These are phyloP conservation scores for Papilio gigon DNA, from an alignment of 2,888 invertebrate species.

Conservation along the genomic window DNA sequence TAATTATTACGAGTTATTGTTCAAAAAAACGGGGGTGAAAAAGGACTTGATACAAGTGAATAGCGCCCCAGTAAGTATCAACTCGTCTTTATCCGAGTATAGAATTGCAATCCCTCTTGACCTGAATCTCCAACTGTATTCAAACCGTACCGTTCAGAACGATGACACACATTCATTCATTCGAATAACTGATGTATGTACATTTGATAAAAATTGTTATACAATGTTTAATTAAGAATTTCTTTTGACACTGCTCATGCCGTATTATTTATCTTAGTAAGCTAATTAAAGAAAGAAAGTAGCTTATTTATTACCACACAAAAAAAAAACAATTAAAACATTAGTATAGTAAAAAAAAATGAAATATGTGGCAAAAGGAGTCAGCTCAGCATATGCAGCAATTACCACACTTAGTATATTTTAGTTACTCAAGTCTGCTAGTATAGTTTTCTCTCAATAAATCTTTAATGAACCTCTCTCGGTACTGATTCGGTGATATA, in stretches of 20 bases:
- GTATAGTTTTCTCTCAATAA: background rate
- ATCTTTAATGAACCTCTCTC: background rate
- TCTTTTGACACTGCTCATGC: background rate
- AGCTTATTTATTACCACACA: too few relatives aligned
- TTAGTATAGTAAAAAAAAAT: too few relatives aligned
- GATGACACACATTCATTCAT: constrained; percentile 6
- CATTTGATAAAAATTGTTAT: background rate
- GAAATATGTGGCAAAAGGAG: too few relatives aligned
- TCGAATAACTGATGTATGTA: background rate
- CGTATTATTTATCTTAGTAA: too few relatives aligned
- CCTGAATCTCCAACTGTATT: background rate
- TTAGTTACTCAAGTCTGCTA: too few relatives aligned
- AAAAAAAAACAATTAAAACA: too few relatives aligned
- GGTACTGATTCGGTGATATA: background rate
- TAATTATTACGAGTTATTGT: background rate
- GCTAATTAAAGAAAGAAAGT: too few relatives aligned
- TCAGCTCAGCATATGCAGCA: too few relatives aligned
- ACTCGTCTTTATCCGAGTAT: constrained; percentile 15
- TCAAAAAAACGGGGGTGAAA: background rate
- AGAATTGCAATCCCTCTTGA: constrained; percentile 19
- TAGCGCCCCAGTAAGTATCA: background rate
- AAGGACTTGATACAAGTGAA: constrained; percentile 11
- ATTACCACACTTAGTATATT: too few relatives aligned
- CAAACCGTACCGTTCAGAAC: background rate
- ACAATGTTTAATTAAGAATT: background rate